Base-by-base conservation (phyloP, 2,888 invertebrate species). In the Marronus borbonicus region DNA sequence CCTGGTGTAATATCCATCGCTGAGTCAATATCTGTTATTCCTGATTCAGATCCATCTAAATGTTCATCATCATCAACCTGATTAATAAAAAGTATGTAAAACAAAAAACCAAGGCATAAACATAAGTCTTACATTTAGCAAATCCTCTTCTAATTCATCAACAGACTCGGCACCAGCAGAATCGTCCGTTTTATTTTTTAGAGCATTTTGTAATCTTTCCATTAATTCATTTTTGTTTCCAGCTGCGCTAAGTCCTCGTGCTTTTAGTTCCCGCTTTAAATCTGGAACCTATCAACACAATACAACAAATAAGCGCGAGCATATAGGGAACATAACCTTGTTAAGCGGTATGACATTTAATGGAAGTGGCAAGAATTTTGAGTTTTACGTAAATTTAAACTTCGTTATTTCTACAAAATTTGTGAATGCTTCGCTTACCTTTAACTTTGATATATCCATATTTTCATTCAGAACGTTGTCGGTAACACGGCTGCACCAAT, bases 201-300 rank as follows among this genome's bases (percentile, higher is more conserved):
- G 86, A 1, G 91, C 91, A 8, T 92, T 90, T 85, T 94, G 94
- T 68, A 97, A 90, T 83, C 97, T 91, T 81, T 95, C 93, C 60
- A 94, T 90, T 75, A 97, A 90, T 85, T 97, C 96, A 62, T 90
- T 93, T 90, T 97, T 97, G 86, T 96, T 96, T 4, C 97, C 97
- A 69, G 92, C 89, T 8, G 92, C 90, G 14, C 93, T 89, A 31
- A 97, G 89, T 28, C 95, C 95, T 85, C 96, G 92, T 80, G 92
- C 89, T 88, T 96, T 97, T 76, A 97, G 88, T 87, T 96, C 96
- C 84, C 93, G 93, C 84, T 94, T 95, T 83, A 97, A 89, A 87
- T 97, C 97, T 14, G 95, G 93, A 50, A 97, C 96, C 93, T 97
- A 89, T n/a, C 44, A 74, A 60, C 39, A 62, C 7, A 68, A 50